Base-by-base conservation (phyloP, 1,140 invertebrate genomes). In the Glomeris maerens region DNA sequence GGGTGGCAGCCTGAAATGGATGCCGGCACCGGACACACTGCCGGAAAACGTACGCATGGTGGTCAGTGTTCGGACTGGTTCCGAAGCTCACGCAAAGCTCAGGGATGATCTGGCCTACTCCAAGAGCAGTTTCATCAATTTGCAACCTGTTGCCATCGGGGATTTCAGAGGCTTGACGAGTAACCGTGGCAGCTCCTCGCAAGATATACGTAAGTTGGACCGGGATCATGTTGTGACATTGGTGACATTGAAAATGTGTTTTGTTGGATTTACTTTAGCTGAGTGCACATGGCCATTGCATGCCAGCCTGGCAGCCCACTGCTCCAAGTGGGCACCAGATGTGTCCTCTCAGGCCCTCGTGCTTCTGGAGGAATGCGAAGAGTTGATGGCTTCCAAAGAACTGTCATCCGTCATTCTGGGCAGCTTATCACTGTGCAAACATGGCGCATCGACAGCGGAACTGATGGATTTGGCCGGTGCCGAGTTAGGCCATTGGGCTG, bases 11-110 rank as follows among this genome's bases (percentile, higher is more conserved):
- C 27, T 50, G 13, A 20, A 29, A 2, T 54, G 21, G 5, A 14
- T 22, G 26, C 49, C 7, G n/a, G 38, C 17, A 25, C 3, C 13
- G 20, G 27, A 7, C n/a, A n/a, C 45, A 21, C 4, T 22, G 3
- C 56, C 50, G 4, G 51, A 67, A 63, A 76, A 74, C 57, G 65
- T 78, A n/a, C 47, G 55, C 27, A 46, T 60, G 25, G 51, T 55
- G 50, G 46, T 47, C n/a, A 47, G 52, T n/a, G n/a, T n/a, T n/a
- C n/a, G n/a, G n/a, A 7, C 52, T 56, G 45, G 52, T 57, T 29
- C 47, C 46, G 59, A 66, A 27, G 70, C 66, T 1, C 73, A 78
- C 51, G 63, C 67, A 27, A 62, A 66, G n/a, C n/a, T n/a, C n/a
- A n/a, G n/a, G n/a, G n/a, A n/a, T n/a, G n/a, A n/a, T n/a, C n/a